Percentiles rank a stretch among this genome's conserved stretches.
Conservation (phyloP, 2,888 invertebrate species). For the Drosophila mettleri region DNA sequence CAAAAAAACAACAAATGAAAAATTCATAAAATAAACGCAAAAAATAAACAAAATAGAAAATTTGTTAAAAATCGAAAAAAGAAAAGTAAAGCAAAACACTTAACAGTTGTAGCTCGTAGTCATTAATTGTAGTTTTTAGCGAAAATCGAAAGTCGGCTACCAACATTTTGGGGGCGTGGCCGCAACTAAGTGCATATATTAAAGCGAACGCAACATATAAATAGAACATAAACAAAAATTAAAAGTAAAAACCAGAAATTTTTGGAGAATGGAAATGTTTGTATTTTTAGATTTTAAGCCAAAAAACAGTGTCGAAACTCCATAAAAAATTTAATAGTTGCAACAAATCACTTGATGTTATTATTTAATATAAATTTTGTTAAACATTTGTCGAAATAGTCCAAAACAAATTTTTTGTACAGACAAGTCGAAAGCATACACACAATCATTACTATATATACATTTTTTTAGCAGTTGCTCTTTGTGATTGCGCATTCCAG, state of each 20-base stretch:
- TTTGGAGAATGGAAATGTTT: constrained; percentile 58
- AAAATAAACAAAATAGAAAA: constrained; percentile 50
- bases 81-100: constrained; percentile 31
- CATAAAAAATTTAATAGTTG: constrained; percentile 31
- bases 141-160: constrained; percentile 68
- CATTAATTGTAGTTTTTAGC: constrained; percentile 78
- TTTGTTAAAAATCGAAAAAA: constrained; percentile 56
- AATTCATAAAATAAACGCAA: constrained; percentile 56
- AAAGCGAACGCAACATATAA: constrained; percentile 38
- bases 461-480: constrained; percentile 22
- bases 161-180: constrained; percentile 37
- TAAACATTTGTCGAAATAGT: constrained; percentile 24
- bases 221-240: constrained; percentile 21
- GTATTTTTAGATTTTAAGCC: constrained; percentile 58
- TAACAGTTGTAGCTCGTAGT: constrained; percentile 76
- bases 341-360: constrained; percentile 29
- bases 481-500: constrained; percentile 49
- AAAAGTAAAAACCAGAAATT: constrained; percentile 18
- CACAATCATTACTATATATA: constrained; percentile 5
- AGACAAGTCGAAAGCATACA: constrained; percentile 48
- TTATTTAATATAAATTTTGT: constrained; percentile 15
- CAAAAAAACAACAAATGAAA: constrained; percentile 55
- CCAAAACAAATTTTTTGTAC: constrained; percentile 16
- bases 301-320: constrained; percentile 42
- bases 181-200: constrained; percentile 78